Evolutionary conservation across 2,797 vertebrate species (phyloP).

Genomic region (Amniataba percoides): DNA sequence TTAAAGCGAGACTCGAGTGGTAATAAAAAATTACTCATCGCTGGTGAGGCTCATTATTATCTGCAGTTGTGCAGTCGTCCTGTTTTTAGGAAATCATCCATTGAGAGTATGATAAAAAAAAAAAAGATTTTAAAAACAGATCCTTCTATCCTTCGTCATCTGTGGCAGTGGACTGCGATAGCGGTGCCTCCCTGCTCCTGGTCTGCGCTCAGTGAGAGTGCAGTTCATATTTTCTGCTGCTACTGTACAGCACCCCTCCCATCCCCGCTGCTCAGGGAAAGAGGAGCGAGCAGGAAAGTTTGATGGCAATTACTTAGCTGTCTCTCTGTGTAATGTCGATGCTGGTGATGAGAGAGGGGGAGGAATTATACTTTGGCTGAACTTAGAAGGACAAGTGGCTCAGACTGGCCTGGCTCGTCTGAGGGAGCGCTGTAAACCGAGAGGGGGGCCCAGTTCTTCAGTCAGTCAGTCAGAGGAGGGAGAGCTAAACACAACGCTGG

Average conservation of each 20-base stretch:
- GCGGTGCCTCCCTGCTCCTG: conserved; percentile 64
- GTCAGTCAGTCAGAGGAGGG: conserved; percentile 10
- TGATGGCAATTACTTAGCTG: conserved; percentile 84
- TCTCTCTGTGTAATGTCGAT: conserved; percentile 71
- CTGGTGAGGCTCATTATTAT: conserved; percentile 33
- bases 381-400: conserved; percentile 66
- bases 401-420: conserved; percentile 47
- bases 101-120: conserved; percentile 39
- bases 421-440: conserved; percentile 36
- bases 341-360: conserved; percentile 67
- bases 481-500: conserved; percentile 7
- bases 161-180: conserved; percentile 54
- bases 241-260: conserved; percentile 74
- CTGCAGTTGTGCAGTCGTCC: conserved; percentile 22
- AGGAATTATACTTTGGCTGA: conserved; percentile 62
- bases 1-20: conserved; percentile 16
- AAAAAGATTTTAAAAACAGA: conserved; percentile 31
- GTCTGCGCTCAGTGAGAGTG: conserved; percentile 71
- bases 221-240: conserved; percentile 78
- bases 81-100: conserved; percentile 49
- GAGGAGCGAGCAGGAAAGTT: conserved; percentile 75
- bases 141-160: conserved; percentile 40
- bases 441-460: conserved; percentile 20
- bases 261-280: conserved; percentile 57
- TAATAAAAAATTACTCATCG: conserved; percentile 36